Base-by-base conservation (phyloP, 2,888 invertebrate genomes). In the Cheilosia vernalis region DNA sequence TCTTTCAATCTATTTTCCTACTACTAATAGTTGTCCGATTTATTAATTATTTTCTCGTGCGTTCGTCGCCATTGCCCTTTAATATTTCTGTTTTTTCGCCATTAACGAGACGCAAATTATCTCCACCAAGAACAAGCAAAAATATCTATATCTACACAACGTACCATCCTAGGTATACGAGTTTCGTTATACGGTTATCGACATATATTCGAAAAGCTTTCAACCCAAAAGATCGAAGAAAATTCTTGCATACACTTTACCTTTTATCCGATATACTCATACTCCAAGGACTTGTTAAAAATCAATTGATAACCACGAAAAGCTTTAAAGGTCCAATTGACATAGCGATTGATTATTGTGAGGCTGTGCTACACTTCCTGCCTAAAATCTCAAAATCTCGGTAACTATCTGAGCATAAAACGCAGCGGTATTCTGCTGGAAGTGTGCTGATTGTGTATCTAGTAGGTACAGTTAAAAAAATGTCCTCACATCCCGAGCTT, bases 1-100 rank as follows among this genome's bases (percentile, higher is more conserved):
- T 64, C 37, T 64, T 47, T 67, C 83, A 72, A 66, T 81, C 76
- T 83, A 78, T 78, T 61, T 63, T 67, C 79, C 66, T 53, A 51
- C 66, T 53, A 51, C 27, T 73, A 24, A 60, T 61, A 24, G 13
- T 53, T 74, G 10, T 66, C 70, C 51, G 33, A 70, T 56, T 76
- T 60, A n/a, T 63, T 63, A 37, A 56, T 49, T 33, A 40, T 42
- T 56, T 78, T 27, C 27, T 19, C 42, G 30, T 37, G 47, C 47
- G 15, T 55, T 69, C 56, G 55, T 27, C 56, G 66, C 49, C 19
- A 47, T 40, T 27, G 76, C n/a, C 24, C 19, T 33, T 47, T 37
- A 27, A 27, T 33, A 53, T 53, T 24, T 37, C 56, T 56, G 21
- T 9, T 49, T 70, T 33, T 40, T 69, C 58, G 51, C 27, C 40